Base-by-base conservation (phyloP, 2,113 vertebrate genomes). In the Hippocampus comes region DNA sequence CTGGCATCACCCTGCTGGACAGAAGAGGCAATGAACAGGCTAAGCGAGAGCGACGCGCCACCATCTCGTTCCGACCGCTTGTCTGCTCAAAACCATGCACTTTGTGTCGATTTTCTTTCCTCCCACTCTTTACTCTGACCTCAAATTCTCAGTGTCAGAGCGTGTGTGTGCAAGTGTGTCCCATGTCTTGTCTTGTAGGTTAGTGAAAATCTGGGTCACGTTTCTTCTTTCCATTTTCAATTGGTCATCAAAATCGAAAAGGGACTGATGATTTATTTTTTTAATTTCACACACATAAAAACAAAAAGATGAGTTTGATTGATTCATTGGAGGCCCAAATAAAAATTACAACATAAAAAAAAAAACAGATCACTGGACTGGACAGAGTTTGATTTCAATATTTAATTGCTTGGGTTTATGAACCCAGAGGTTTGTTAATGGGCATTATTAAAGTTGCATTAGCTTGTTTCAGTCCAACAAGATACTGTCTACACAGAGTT, bases 11-110 rank as follows among this genome's bases (percentile, higher is more conserved):
- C 88, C 90, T 90, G 86, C 87, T 89, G 91, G 88, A 92, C 84
- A 84, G 90, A 91, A 90, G 90, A 93, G 90, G 88, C 91, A 90
- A 88, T 91, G 80, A 88, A 91, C 88, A 92, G 90, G 90, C 91
- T 91, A 90, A 91, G 90, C 89, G 89, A 91, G 74, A 87, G 80
- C 68, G 67, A 79, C 87, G 63, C 23, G 12, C 23, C 23, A 59
- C 82, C 80, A 78, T 59, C 79, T 75, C 71, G 73, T 82, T 78
- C 79, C 51, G 73, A 70, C 75, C 77, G 67, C 67, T 68, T 71
- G 74, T 69, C 78, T 63, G 17, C 83, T 78, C 78, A 80, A 67
- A 10, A 74, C 63, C 82, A 84, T 78, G 69, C 82, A 80, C 59
- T 78, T 38, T 75, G 72, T 61, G 60, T 82, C 59, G 1, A 75